Evolutionary conservation across 2,797 vertebrate genomes (phyloP), one percentile per base, ranked within the genome.

Genomic region (Zenarchopterus dispar): DNA sequence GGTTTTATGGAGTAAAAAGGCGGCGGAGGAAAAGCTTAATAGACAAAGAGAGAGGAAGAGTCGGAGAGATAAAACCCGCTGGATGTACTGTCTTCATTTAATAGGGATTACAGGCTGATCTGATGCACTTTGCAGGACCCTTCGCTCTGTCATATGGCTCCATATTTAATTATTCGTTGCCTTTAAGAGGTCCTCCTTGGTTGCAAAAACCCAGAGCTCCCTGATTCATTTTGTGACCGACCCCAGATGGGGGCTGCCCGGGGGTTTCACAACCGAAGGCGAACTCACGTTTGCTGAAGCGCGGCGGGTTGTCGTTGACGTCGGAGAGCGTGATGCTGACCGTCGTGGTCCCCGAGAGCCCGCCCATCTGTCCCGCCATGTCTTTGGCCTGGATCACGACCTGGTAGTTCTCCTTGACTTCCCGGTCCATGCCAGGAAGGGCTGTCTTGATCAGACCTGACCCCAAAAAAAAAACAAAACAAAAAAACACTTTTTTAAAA

Each of bases 341-440:
- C 0, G 93, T 96, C 6, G 97, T 95, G 46, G 97, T 98, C 3
- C 97, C 97, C 2, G 97, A 98, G 31, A 98, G 80, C 19, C 97
- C 97, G 0, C 97, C 97, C 96, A 97, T 97, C 91, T 98, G 97
- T 23, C 97, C 97, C 0, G 96, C 97, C 97, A 98, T 98, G 89
- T 98, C 97, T 51, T 98, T 98, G 9, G 96, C 97, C 84, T 98
- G 97, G 85, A 98, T 98, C 67, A 98, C 95, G 43, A 98, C 97
- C 91, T 97, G 96, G 81, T 98, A 98, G 41, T 95, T 89, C 21
- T 98, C 95, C 48, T 93, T 93, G 44, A 97, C 96, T 87, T 98
- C 97, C 71, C 97, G 88, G 82, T 96, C 96, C 97, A 99, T 99
- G 70, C 96, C 95, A 0, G 96, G 94, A 65, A 99, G 90, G 18